Conservation (phyloP, 2,797 vertebrate species). For the Anguilla marmorata region DNA sequence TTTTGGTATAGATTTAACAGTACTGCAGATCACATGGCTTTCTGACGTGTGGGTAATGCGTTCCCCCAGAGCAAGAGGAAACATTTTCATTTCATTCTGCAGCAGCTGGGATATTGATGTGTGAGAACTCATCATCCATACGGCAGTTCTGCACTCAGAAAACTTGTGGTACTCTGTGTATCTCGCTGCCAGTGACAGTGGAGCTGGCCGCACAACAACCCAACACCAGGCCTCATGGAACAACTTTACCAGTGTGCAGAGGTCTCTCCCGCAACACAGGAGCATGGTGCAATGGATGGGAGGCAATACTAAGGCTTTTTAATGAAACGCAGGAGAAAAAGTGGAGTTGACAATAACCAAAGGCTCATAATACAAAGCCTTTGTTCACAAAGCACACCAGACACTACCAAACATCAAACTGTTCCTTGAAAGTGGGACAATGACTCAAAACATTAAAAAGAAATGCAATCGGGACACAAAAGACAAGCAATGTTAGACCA, state of each 20-base stretch:
- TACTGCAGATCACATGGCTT: neutral
- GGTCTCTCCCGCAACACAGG: neutral
- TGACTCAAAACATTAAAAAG: neutral
- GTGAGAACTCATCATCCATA: neutral
- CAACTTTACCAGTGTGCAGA: constrained; percentile 1
- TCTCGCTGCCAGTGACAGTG: neutral
- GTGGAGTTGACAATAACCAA: neutral
- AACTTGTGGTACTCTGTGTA: neutral
- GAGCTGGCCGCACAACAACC: neutral
- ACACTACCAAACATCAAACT: neutral
- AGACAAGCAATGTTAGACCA: neutral
- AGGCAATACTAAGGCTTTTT: neutral
- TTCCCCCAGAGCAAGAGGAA: neutral
- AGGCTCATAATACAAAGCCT: neutral
- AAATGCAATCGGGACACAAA: neutral
- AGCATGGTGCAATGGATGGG: neutral
- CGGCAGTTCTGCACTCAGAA: neutral
- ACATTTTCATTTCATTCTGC: constrained; percentile 3
- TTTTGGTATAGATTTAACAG: constrained; percentile 11
- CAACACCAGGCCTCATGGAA: neutral
- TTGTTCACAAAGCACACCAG: neutral
- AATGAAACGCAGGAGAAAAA: neutral
- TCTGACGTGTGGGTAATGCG: neutral
- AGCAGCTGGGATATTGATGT: neutral
- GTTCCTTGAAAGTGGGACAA: too few species aligned